Evolutionary conservation across 2,797 vertebrate species (phyloP).

Genomic region (Xiphorhynchus erythropygius): DNA sequence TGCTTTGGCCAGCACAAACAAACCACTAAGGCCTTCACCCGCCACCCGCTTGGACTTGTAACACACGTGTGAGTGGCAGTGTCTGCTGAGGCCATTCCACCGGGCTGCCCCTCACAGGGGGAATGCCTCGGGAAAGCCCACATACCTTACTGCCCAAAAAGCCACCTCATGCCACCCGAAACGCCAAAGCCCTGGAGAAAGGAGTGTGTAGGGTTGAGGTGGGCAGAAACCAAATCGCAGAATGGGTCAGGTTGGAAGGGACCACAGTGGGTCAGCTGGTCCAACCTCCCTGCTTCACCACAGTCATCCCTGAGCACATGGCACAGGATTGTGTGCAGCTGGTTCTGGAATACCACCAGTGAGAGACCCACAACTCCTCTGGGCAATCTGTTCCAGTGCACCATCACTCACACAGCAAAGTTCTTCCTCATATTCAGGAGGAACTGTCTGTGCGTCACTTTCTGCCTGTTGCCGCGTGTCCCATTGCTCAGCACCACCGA

Average conservation of each 20-base stretch:
- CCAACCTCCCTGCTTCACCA: not conserved
- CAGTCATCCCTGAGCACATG: not conserved
- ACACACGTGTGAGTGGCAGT: not conserved
- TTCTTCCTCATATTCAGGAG: not conserved
- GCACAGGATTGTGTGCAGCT: not conserved
- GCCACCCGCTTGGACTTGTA: rapidly evolving
- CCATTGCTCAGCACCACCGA: not conserved
- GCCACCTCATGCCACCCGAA: not conserved
- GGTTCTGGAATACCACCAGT: not conserved
- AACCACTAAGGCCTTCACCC: not conserved
- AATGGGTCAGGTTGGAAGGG: not conserved
- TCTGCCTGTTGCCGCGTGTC: not conserved
- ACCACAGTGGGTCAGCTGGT: not conserved
- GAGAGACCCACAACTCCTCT: not conserved
- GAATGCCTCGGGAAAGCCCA: not conserved
- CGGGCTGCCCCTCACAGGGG: not conserved
- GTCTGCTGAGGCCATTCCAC: not conserved
- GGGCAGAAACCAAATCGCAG: not conserved
- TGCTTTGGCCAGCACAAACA: not conserved
- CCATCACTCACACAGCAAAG: not conserved
- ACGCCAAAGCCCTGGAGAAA: rapidly evolving
- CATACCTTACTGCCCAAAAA: not conserved
- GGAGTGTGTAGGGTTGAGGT: no score
- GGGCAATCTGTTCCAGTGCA: not conserved
- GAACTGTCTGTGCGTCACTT: not conserved